Percentiles rank a stretch among this genome's conserved stretches.
Conservation (phyloP, 2,113 vertebrate species). For the Boleophthalmus pectinirostris region DNA sequence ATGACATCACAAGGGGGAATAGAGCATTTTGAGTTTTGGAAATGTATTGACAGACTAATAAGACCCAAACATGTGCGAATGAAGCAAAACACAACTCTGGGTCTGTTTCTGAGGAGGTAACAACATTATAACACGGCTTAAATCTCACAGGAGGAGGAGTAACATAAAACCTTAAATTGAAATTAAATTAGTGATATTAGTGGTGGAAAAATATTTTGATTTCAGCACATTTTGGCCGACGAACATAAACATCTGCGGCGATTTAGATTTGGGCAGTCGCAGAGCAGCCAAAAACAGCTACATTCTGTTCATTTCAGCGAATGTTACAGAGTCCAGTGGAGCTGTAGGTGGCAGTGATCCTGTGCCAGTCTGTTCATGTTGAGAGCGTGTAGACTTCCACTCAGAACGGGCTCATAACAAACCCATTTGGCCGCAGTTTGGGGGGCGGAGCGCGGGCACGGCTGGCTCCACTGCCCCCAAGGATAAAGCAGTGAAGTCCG, state of each 20-base stretch:
- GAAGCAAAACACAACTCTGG: no score
- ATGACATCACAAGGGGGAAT: no score
- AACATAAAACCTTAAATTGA: no score
- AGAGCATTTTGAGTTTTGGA: no score
- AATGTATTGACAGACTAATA: no score
- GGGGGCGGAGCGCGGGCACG: constrained; percentile 8
- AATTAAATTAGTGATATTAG: no score
- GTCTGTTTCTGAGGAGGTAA: no score
- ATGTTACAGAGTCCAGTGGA: neutral
- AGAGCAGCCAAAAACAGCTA: neutral
- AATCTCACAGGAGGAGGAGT: no score
- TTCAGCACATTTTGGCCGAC: neutral
- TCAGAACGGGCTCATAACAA: constrained; percentile 13
- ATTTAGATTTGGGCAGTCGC: neutral
- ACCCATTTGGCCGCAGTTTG: constrained; percentile 16
- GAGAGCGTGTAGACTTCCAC: constrained; percentile 7
- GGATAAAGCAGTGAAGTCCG: constrained; percentile 20
- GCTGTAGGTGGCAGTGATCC: neutral
- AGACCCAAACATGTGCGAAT: no score
- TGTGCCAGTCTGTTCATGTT: neutral
- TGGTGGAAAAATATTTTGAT: neutral
- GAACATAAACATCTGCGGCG: neutral
- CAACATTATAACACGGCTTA: no score
- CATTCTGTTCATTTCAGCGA: neutral
- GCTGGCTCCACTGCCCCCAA: constrained; percentile 21